A percentile compares a stretch with the other conserved stretches of the same genome.
Evolutionary conservation across 2,113 vertebrate species (phyloP).

Genomic region (Bagarius yarrelli): DNA sequence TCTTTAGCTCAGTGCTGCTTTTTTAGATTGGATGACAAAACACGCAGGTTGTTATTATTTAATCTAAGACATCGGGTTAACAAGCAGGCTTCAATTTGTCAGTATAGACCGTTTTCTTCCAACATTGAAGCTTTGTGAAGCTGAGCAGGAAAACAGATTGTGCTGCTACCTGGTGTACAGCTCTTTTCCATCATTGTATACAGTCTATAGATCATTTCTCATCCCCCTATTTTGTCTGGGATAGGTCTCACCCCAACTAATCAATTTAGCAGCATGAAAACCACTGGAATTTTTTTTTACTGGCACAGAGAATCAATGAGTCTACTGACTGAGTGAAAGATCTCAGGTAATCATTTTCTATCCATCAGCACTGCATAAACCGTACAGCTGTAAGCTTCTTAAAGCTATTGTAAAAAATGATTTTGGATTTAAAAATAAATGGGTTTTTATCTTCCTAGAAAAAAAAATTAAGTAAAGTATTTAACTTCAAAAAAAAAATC

Average conservation of each 20-base stretch:
- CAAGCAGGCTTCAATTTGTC: not conserved
- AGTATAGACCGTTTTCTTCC: not conserved
- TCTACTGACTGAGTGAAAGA: not conserved
- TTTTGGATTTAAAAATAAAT: not conserved
- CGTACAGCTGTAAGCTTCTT: not conserved
- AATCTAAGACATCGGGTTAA: not conserved
- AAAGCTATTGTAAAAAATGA: not conserved
- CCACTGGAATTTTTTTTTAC: not conserved
- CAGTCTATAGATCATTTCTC: conserved; percentile 18
- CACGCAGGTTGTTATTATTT: not conserved
- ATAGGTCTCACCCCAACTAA: not conserved
- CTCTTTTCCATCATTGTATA: not conserved
- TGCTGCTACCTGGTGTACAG: not conserved
- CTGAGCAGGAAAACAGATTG: not conserved
- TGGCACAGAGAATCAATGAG: not conserved
- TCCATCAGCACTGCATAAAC: not conserved
- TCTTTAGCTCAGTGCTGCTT: not conserved
- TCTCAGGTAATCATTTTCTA: not conserved
- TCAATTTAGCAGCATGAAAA: conserved; percentile 12
- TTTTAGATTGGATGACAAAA: not conserved
- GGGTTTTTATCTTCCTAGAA: too few species aligned
- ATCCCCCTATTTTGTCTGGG: not conserved
- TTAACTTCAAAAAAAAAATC: too few species aligned
- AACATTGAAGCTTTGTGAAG: not conserved
- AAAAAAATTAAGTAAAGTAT: not conserved